Evolutionary conservation across 2,888 invertebrate species (phyloP), one percentile per base, ranked within the genome.

Genomic region (Nomada hirtipes): DNA sequence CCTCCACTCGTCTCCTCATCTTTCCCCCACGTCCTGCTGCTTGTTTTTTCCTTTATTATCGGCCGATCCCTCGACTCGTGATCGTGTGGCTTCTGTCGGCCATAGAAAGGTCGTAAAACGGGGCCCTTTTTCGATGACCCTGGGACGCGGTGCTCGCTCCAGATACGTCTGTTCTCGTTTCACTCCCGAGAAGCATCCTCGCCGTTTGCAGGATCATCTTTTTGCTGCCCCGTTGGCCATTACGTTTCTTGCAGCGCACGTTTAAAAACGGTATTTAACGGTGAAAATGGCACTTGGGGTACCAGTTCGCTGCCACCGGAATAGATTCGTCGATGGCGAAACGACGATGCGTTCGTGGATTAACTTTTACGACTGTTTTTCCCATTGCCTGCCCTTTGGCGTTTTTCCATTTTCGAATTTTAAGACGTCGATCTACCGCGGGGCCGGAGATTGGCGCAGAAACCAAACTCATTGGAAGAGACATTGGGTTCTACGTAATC

Each of bases 91-190:
- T 76, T 76, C 79, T 76, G 84, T 75, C 76, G 73, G 80, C 73
- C 72, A 71, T 79, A 79, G 70, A 80, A 61, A 42, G 86, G 63
- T 83, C 86, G 83, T 89, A 87, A 89, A 89, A 89, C 80, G 74
- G 71, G 67, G 80, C 71, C 71, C 70, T 18, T 68, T 47, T 82
- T 67, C 80, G 80, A 83, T 82, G 85, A 85, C 81, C 85, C 82
- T 86, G 80, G 55, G 65, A 74, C 73, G 76, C 71, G 77, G 57
- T 78, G 20, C 52, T 13, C 77, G 79, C 67, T 76, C 76, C 65
- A 77, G 69, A 85, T 84, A 84, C 60, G 83, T 70, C 76, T 42
- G 50, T 72, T 76, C 80, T 73, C 74, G 67, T 79, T 57, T 52
- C 73, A 44, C 59, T 74, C 53, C 47, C 50, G 60, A 44, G 72